Percentiles rank a stretch among this genome's conserved stretches.
Conservation (phyloP, 2,113 vertebrate species). For the Dasyurus viverrinus region DNA sequence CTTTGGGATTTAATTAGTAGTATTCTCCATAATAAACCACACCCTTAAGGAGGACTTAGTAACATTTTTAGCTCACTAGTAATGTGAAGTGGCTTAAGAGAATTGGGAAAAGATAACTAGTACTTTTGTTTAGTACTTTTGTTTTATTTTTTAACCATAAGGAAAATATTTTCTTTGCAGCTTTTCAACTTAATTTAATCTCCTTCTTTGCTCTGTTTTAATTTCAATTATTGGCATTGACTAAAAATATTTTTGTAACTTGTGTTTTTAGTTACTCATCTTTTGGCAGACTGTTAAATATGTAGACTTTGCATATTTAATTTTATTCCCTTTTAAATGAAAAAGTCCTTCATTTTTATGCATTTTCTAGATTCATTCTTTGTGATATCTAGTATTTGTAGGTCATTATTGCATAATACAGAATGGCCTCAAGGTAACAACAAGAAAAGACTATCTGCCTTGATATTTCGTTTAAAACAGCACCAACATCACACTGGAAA, state of each 20-base stretch:
- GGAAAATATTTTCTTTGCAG: constrained; percentile 4
- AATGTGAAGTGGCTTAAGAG: background rate
- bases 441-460: background rate
- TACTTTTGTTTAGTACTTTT: background rate
- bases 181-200: constrained; percentile 48
- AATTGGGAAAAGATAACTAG: constrained; percentile 8
- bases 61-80: background rate
- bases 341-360: constrained; percentile 19
- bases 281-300: background rate
- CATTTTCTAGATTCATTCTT: constrained; percentile 7
- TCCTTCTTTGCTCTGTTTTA: constrained; percentile 42
- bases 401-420: background rate
- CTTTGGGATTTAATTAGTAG: background rate
- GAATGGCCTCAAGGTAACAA: background rate
- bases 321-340: constrained; percentile 31
- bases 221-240: constrained; percentile 43
- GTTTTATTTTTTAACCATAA: background rate
- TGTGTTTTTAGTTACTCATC: constrained; percentile 33
- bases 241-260: constrained; percentile 46
- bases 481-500: background rate
- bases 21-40: background rate
- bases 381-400: background rate
- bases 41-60: background rate
- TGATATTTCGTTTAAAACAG: background rate
- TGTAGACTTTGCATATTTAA: constrained; percentile 38